Evolutionary conservation across 2,113 vertebrate species (phyloP).

Genomic region (Chelonoidis abingdonii): DNA sequence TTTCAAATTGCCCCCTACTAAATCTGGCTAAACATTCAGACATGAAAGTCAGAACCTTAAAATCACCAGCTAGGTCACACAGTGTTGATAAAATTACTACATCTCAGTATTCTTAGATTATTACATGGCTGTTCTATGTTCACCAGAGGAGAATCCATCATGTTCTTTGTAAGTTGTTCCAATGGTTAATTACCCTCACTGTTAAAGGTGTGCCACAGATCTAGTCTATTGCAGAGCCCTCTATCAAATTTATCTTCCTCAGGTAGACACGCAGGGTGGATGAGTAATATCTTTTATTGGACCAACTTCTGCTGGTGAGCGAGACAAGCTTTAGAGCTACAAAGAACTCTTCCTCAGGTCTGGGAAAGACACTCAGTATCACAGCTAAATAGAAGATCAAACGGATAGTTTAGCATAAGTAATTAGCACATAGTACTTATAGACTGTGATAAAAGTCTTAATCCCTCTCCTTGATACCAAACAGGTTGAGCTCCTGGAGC

Average conservation of each 20-base stretch:
- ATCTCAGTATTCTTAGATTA: neutral
- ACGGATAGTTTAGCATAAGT: too few species aligned
- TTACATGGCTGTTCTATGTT: neutral
- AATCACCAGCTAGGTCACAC: too few species aligned
- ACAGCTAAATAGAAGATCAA: too few species aligned
- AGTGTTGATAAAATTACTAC: neutral
- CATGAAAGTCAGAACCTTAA: neutral
- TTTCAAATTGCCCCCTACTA: neutral
- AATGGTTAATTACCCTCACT: neutral
- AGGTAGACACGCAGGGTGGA: too few species aligned
- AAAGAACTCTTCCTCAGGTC: too few species aligned
- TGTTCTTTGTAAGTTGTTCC: neutral
- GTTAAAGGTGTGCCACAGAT: neutral
- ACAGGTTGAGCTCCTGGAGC: neutral
- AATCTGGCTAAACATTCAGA: neutral
- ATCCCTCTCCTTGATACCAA: neutral
- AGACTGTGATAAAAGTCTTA: neutral
- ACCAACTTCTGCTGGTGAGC: too few species aligned
- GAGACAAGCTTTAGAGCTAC: too few species aligned
- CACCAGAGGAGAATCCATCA: neutral
- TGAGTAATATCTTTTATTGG: too few species aligned
- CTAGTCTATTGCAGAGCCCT: neutral
- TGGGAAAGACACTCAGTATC: too few species aligned
- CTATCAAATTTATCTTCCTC: neutral
- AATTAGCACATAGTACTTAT: neutral